These are phyloP conservation scores for Anabas testudineus DNA, from an alignment of 2,797 vertebrate species.

Conservation along the genomic window DNA sequence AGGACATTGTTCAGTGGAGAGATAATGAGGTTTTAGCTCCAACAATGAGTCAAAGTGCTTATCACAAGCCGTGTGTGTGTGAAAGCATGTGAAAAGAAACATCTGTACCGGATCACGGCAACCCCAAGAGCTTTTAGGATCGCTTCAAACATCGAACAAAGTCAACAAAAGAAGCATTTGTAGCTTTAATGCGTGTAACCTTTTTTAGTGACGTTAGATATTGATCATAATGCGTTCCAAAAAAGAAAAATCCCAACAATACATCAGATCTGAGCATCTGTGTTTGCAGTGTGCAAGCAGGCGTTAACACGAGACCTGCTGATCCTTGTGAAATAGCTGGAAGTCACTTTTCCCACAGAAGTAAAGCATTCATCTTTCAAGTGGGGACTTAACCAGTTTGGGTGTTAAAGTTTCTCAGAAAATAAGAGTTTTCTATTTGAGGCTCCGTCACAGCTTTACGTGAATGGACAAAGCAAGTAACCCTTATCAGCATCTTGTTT, in stretches of 20 bases:
- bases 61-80: constrained; percentile 28
- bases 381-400: constrained; percentile 16
- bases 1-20: constrained; percentile 36
- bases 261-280: constrained; percentile 19
- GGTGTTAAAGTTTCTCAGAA: constrained; percentile 33
- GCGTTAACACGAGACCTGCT: constrained; percentile 50
- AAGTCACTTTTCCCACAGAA: constrained; percentile 45
- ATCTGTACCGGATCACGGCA: constrained; percentile 18
- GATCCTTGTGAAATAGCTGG: constrained; percentile 33
- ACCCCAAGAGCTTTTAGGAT: constrained; percentile 16
- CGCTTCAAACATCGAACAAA: neutral
- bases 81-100: constrained; percentile 40
- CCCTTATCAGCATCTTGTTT: constrained; percentile 59
- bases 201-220: constrained; percentile 20
- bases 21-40: constrained; percentile 46
- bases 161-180: constrained; percentile 32
- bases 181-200: constrained; percentile 6
- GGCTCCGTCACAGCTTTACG: constrained; percentile 14
- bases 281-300: constrained; percentile 25
- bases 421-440: constrained; percentile 38
- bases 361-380: constrained; percentile 27
- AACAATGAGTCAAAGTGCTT: constrained; percentile 21
- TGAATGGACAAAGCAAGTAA: constrained; percentile 51
- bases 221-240: neutral
- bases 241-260: constrained; percentile 12